Percentiles rank a stretch among this genome's conserved stretches.
Evolutionary conservation across 2,888 invertebrate genomes (phyloP).

Genomic region (Atethmia centrago): DNA sequence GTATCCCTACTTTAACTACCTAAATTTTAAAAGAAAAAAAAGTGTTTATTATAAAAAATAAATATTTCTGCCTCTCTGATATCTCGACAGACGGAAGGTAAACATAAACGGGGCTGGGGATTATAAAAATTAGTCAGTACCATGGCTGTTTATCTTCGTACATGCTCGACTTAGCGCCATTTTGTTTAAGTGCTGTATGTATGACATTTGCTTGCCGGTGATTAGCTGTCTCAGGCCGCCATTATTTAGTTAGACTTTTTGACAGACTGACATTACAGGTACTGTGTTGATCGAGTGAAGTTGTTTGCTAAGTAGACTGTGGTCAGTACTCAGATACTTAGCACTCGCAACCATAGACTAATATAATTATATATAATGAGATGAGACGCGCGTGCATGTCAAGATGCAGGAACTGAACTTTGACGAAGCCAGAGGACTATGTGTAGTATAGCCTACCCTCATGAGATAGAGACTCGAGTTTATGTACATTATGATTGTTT

Average conservation of each 20-base stretch:
- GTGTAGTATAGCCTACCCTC: not conserved
- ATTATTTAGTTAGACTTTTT: not conserved
- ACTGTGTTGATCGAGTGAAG: not conserved
- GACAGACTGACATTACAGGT: not conserved
- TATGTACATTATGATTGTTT: slow-evolving; percentile 5
- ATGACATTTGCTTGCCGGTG: not conserved
- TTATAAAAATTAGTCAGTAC: not conserved
- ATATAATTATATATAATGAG: too few relatives aligned
- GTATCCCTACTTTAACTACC: not conserved
- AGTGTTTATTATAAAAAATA: not conserved
- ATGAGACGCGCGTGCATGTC: not conserved
- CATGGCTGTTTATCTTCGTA: not conserved
- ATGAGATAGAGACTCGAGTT: not conserved
- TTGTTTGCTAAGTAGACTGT: not conserved
- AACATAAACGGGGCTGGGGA: not conserved
- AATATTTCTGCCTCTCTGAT: not conserved
- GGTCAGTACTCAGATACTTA: not conserved
- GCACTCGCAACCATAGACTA: not conserved
- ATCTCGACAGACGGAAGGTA: not conserved
- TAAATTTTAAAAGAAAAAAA: not conserved
- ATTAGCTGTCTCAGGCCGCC: not conserved
- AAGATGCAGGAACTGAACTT: not conserved
- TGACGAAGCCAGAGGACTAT: not conserved
- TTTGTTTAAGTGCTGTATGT: not conserved
- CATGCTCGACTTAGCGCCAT: not conserved